Evolutionary conservation across 2,113 vertebrate genomes (phyloP), one percentile per base, ranked within the genome.

Genomic region (Vulpes vulpes): DNA sequence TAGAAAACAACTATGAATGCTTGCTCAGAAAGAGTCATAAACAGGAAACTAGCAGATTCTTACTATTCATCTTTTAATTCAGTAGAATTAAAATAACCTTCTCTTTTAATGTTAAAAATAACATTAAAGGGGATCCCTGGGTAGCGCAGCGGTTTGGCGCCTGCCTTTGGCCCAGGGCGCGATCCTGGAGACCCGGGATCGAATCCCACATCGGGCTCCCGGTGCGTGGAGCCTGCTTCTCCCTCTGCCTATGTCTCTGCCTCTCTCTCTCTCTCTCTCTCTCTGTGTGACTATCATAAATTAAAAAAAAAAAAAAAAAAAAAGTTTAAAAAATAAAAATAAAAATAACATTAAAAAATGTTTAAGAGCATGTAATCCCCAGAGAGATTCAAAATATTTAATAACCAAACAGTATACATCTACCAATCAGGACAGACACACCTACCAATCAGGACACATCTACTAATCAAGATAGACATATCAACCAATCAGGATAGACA

Each of bases 1-100:
- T 89, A 97, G 94, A 95, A 97, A 97, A 71, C 84, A 97, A 97
- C 71, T 96, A 62, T 64, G 95, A 98, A 96, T 0, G 22, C 65
- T 84, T 97, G n/a, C 59, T 96, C 87, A 81, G 32, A 87, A n/a
- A 65, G n/a, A 87, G 20, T 17, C 74, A 91, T 92, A 95, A 95
- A 95, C 53, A 97, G 91, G 59, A 96, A 94, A 90, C 64, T 9
- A 95, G 81, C 11, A 94, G 81, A 85, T 64, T 89, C 79, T 95
- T 92, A 96, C 27, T 57, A 95, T 62, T 96, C 82, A 89, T 92
- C 57, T 94, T 95, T 94, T 97, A 97, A 96, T 81, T 49, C 81
- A 23, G 17, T 76, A 96, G 64, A 94, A 94, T 60, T 71, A 96
- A 96, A 95, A 96, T 71, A 95, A 90, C 1, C 51, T 88, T 87